Evolutionary conservation across 2,113 vertebrate genomes (phyloP).

Genomic region (Lycaon pictus): DNA sequence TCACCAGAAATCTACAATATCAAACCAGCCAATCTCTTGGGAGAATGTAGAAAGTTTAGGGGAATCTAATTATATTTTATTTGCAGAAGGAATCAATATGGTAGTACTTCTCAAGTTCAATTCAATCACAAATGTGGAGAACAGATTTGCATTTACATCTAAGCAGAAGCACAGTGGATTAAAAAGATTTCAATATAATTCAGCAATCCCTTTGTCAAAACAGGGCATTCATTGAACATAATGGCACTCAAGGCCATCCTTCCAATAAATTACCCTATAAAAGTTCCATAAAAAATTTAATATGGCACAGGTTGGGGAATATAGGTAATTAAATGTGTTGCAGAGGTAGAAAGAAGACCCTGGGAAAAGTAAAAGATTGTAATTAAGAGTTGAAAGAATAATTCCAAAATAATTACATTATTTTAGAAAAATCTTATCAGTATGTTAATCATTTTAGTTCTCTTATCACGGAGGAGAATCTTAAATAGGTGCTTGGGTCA

Average conservation of each 20-base stretch:
- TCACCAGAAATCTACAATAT: neutral
- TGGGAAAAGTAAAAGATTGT: constrained; percentile 53
- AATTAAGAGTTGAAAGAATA: constrained; percentile 77
- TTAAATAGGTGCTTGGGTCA: constrained; percentile 69
- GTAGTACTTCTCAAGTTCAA: constrained; percentile 59
- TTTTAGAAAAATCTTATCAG: constrained; percentile 65
- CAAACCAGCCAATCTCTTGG: constrained; percentile 24
- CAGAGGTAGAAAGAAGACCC: constrained; percentile 51
- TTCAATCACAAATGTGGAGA: constrained; percentile 74
- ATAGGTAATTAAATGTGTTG: constrained; percentile 70
- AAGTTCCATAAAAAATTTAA: constrained; percentile 75
- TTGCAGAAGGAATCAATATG: constrained; percentile 73
- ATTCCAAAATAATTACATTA: constrained; percentile 73
- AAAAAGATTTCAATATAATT: constrained; percentile 72
- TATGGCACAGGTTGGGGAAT: constrained; percentile 60
- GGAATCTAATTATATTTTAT: constrained; percentile 73
- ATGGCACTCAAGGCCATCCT: constrained; percentile 61
- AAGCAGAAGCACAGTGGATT: constrained; percentile 57
- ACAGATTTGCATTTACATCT: constrained; percentile 73
- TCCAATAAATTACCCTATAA: constrained; percentile 72
- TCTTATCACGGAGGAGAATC: constrained; percentile 54
- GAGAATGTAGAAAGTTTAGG: constrained; percentile 30
- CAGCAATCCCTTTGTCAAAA: constrained; percentile 75
- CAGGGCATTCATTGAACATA: constrained; percentile 64
- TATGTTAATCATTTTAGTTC: constrained; percentile 70